Conservation (phyloP, 2,888 invertebrate genomes). For the Mesochorus sp. region DNA sequence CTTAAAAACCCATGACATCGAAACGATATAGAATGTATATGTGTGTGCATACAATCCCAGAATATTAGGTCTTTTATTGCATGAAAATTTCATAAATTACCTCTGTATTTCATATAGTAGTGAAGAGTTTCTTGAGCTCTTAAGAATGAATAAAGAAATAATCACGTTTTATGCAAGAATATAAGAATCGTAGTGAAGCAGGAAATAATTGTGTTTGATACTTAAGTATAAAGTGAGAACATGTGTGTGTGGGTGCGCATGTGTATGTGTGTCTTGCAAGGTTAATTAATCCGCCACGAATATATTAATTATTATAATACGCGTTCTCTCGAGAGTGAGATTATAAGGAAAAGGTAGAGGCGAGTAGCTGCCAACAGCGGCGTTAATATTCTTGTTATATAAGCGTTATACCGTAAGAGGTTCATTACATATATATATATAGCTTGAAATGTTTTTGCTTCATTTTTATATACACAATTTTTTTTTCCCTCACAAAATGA, state of each 20-base stretch:
- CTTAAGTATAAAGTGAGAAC: neutral
- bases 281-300: slow-evolving; percentile 36
- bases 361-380: slow-evolving; percentile 12
- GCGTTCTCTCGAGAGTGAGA: neutral
- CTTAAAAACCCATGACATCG: slow-evolving; percentile 3
- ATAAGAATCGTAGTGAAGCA: slow-evolving; percentile 6
- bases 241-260: too few relatives aligned
- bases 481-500: neutral
- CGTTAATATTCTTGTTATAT: slow-evolving; percentile 37
- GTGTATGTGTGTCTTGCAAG: too few relatives aligned
- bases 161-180: slow-evolving; percentile 2
- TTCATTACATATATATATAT: slow-evolving; percentile 6
- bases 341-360: neutral
- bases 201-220: neutral
- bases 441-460: neutral
- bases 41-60: neutral
- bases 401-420: neutral
- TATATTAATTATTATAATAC: slow-evolving; percentile 43
- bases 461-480: neutral
- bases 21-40: neutral
- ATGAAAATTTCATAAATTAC: slow-evolving; percentile 31
- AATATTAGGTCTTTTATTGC: neutral
- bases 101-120: neutral
- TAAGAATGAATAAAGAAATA: slow-evolving; percentile 18
- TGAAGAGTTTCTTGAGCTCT: neutral